Conservation (phyloP, 1,140 invertebrate species). For the Nylanderia fulva region DNA sequence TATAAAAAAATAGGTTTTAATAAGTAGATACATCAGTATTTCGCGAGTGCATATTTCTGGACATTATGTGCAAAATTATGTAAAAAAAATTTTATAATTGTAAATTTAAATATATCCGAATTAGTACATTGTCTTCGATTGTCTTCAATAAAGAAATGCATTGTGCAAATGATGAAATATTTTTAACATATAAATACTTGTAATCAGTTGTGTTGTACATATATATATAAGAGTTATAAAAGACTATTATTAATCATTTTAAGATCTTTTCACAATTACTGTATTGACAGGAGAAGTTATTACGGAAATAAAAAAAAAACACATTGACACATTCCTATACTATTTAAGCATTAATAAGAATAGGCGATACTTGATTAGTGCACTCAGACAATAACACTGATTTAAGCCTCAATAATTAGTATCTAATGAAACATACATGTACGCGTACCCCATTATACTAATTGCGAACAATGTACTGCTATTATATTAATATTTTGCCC, state of each 20-base stretch:
- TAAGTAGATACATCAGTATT: constrained; percentile 10
- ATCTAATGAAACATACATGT: constrained; percentile 74
- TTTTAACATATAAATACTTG: constrained; percentile 63
- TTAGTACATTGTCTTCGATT: constrained; percentile 24
- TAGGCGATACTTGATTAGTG: constrained; percentile 72
- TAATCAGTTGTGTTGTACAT: constrained; percentile 40
- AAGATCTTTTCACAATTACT: constrained; percentile 30
- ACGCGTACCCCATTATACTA: constrained; percentile 73
- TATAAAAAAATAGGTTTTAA: constrained; percentile 25
- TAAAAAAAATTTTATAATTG: constrained; percentile 17
- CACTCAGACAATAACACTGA: constrained; percentile 65
- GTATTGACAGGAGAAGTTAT: constrained; percentile 60
- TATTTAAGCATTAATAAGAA: constrained; percentile 70
- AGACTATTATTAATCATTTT: constrained; percentile 63
- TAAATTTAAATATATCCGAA: constrained; percentile 13
- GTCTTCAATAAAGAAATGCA: constrained; percentile 67
- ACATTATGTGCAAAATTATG: constrained; percentile 18
- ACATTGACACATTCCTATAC: constrained; percentile 67
- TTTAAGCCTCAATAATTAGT: constrained; percentile 71
- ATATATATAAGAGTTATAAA: constrained; percentile 60
- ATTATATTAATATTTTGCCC: constrained; percentile 87
- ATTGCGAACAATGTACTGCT: constrained; percentile 76
- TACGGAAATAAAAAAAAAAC: constrained; percentile 48
- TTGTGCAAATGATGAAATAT: constrained; percentile 62
- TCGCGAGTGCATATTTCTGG: constrained; percentile 12